Conservation (phyloP, 2,888 invertebrate species). For the Phyto melanocephala region DNA sequence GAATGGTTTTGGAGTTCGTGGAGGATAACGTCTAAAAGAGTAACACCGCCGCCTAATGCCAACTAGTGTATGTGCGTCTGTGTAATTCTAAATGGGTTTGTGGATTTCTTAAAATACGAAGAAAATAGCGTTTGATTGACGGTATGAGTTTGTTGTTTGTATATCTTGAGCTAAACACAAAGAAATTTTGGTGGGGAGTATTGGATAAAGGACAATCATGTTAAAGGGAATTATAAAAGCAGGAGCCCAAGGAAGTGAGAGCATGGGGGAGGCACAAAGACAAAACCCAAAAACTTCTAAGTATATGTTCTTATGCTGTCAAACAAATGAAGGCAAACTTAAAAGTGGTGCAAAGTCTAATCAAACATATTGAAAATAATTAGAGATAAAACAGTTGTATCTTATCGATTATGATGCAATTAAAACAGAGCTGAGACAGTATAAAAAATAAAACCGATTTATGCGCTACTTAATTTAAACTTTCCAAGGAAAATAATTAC, state of each 20-base stretch:
- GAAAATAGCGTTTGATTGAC: slow-evolving; percentile 9
- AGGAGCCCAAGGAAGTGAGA: background rate
- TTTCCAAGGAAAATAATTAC: too few relatives aligned
- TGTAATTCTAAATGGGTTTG: background rate
- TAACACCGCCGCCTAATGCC: slow-evolving; percentile 54
- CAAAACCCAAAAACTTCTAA: slow-evolving; percentile 8
- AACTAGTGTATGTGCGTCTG: background rate
- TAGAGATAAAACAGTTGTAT: too few relatives aligned
- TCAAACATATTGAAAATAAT: too few relatives aligned
- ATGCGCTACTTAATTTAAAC: too few relatives aligned
- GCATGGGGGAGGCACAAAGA: background rate
- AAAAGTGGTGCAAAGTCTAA: too few relatives aligned
- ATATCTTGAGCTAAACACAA: slow-evolving; percentile 19
- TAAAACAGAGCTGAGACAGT: too few relatives aligned
- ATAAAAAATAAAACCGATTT: too few relatives aligned
- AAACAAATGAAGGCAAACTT: background rate
- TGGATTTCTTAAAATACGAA: background rate
- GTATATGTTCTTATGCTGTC: background rate
- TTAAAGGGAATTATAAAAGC: background rate
- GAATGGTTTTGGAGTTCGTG: slow-evolving; percentile 38
- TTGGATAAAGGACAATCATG: slow-evolving; percentile 11
- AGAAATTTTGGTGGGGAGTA: slow-evolving; percentile 36
- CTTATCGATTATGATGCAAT: too few relatives aligned
- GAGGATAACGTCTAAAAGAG: slow-evolving; percentile 55
- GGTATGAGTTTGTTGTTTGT: background rate